Percentiles rank a stretch among this genome's conserved stretches.
These are phyloP conservation scores for Botia almorhae DNA, from an alignment of 2,797 vertebrate species.

Conservation along the genomic window DNA sequence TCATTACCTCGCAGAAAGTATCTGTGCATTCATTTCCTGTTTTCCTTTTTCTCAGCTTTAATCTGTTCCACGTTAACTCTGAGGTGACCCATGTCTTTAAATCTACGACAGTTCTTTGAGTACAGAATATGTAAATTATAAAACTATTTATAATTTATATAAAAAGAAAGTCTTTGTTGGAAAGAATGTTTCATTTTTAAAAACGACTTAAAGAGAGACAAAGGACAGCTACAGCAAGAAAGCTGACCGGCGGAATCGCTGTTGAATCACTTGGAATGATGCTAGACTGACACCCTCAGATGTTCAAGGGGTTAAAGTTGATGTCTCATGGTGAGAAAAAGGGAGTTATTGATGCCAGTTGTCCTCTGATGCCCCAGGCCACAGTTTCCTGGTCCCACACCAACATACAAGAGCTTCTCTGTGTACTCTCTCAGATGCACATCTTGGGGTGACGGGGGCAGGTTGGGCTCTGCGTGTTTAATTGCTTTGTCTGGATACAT, in stretches of 20 bases:
- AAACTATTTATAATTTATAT: too few species aligned
- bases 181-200: too few species aligned
- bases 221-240: conserved; percentile 33
- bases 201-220: conserved; percentile 35
- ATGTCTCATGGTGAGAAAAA: conserved; percentile 70
- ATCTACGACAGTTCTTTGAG: background rate
- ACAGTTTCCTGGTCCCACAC: conserved; percentile 66
- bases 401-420: conserved; percentile 74
- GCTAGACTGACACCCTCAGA: conserved; percentile 74
- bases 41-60: conserved; percentile 38
- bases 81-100: background rate
- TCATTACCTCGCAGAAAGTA: conserved; percentile 75
- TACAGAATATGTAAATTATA: background rate
- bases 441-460: conserved; percentile 58
- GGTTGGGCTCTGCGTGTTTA: conserved; percentile 17
- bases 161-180: too few species aligned
- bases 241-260: conserved; percentile 62
- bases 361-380: conserved; percentile 65
- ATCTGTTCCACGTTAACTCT: background rate
- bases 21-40: conserved; percentile 66
- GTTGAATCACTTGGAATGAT: conserved; percentile 75
- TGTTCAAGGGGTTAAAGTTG: conserved; percentile 72
- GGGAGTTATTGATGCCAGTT: conserved; percentile 58
- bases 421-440: conserved; percentile 68
- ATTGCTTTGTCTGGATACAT: conserved; percentile 33